phyloP scores from a whole-genome alignment of 2,888 invertebrate species.

The Lydus trimaculatus region DNA sequence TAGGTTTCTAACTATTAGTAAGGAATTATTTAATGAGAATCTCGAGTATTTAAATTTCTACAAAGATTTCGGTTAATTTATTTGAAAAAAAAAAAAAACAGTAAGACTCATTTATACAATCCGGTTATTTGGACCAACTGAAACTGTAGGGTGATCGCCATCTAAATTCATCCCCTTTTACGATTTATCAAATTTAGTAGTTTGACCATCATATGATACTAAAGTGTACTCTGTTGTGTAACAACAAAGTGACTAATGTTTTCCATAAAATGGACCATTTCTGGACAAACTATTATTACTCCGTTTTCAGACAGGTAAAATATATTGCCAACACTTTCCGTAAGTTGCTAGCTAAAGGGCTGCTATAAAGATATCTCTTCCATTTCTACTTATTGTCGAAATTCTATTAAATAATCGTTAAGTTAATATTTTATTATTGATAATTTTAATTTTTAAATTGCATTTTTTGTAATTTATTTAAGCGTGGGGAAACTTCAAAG shows the following conservation, averaged over 20 bases:
- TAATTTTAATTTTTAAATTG: not conserved
- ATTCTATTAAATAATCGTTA: not conserved
- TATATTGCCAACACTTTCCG: not conserved
- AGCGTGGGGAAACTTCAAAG: not conserved
- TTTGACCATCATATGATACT: slow-evolving; percentile 19
- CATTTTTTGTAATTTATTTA: slow-evolving; percentile 5
- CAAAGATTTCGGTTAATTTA: not conserved
- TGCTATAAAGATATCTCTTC: not conserved
- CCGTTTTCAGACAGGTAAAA: slow-evolving; percentile 25
- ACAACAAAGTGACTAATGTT: slow-evolving; percentile 24
- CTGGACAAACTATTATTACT: slow-evolving; percentile 33
- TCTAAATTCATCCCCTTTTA: slow-evolving; percentile 43
- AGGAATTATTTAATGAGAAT: too few relatives aligned
- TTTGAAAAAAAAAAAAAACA: not conserved
- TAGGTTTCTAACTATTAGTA: too few relatives aligned
- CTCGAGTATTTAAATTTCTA: too few relatives aligned
- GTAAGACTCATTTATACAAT: slow-evolving; percentile 34
- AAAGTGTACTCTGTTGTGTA: slow-evolving; percentile 22
- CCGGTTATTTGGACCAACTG: slow-evolving; percentile 49
- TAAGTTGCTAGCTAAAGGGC: not conserved
- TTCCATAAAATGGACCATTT: slow-evolving; percentile 13
- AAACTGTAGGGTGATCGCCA: slow-evolving; percentile 43
- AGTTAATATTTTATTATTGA: not conserved
- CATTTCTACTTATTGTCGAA: not conserved
- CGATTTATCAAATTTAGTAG: slow-evolving; percentile 21